These are phyloP conservation scores for Ondatra zibethicus DNA, from an alignment of 2,113 vertebrate genomes.

Conservation along the genomic window DNA sequence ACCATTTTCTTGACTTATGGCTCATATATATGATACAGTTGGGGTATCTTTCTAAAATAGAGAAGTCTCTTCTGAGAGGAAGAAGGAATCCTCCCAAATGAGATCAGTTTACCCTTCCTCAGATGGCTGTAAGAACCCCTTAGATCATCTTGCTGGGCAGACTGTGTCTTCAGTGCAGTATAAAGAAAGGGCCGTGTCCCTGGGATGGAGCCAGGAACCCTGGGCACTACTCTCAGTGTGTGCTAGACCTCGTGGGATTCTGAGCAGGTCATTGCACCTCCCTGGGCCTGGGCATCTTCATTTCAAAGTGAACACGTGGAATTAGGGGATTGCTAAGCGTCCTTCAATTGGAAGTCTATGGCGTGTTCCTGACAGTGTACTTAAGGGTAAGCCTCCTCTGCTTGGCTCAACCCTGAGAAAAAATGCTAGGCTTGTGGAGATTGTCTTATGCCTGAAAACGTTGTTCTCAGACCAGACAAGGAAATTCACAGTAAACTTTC, in stretches of 20 bases:
- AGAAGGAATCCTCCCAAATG: not conserved
- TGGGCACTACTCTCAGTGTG: not conserved
- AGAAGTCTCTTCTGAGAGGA: not conserved
- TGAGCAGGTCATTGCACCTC: not conserved
- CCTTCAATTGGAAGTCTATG: not conserved
- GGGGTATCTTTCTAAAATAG: not conserved
- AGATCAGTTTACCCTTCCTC: not conserved
- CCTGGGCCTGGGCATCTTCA: conserved; percentile 1
- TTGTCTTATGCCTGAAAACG: not conserved
- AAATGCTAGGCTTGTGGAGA: conserved; percentile 1
- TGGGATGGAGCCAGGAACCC: not conserved
- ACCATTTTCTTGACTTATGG: not conserved
- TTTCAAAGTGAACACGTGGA: not conserved
- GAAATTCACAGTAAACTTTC: conserved; percentile 21
- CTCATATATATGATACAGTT: not conserved
- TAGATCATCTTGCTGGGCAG: not conserved
- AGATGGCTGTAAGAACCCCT: not conserved
- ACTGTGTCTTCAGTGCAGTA: not conserved
- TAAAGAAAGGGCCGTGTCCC: not conserved
- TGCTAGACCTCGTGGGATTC: not conserved
- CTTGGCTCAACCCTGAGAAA: conserved; percentile 14
- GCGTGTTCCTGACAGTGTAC: not conserved
- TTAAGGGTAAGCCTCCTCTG: not conserved
- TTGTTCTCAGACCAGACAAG: conserved; percentile 32
- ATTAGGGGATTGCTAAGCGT: not conserved